These are phyloP conservation scores for Crypturellus tataupa DNA, from an alignment of 2,797 vertebrate genomes.

Conservation along the genomic window DNA sequence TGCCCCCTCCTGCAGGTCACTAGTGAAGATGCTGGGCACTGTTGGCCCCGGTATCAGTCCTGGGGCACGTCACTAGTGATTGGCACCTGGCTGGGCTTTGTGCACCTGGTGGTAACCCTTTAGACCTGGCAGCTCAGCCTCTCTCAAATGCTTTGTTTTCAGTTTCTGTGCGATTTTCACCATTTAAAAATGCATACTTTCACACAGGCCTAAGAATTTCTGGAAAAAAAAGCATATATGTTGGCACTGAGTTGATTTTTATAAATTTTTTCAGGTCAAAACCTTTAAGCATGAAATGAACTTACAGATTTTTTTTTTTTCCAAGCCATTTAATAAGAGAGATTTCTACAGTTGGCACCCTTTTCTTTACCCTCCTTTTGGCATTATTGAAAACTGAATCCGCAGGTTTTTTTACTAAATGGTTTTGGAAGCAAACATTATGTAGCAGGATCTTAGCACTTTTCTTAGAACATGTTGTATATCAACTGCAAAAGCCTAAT, in stretches of 20 bases:
- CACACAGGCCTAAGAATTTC: conserved; percentile 16
- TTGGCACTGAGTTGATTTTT: conserved; percentile 67
- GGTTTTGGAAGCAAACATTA: conserved; percentile 44
- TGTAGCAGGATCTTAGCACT: conserved; percentile 74
- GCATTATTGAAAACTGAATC: conserved; percentile 70
- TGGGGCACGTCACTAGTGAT: background rate
- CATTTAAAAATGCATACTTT: conserved; percentile 55
- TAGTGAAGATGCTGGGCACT: fast-evolving
- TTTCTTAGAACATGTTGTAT: conserved; percentile 58
- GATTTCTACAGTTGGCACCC: conserved; percentile 65
- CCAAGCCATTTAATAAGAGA: conserved; percentile 78
- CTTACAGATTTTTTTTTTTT: conserved; percentile 69
- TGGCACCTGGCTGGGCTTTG: background rate
- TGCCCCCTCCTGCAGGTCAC: fast-evolving
- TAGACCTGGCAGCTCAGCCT: background rate
- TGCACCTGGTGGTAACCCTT: background rate
- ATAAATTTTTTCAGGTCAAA: conserved; percentile 68
- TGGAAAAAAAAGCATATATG: conserved; percentile 54
- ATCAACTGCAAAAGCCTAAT: conserved; percentile 51
- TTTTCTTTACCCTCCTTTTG: conserved; percentile 68
- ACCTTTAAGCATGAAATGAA: conserved; percentile 65
- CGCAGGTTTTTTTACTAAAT: conserved; percentile 57
- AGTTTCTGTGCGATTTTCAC: conserved; percentile 36
- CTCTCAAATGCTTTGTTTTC: conserved; percentile 39
- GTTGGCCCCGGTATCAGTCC: fast-evolving